Evolutionary conservation across 1,140 invertebrate species (phyloP).

Genomic region (Neomicropteryx cornuta): DNA sequence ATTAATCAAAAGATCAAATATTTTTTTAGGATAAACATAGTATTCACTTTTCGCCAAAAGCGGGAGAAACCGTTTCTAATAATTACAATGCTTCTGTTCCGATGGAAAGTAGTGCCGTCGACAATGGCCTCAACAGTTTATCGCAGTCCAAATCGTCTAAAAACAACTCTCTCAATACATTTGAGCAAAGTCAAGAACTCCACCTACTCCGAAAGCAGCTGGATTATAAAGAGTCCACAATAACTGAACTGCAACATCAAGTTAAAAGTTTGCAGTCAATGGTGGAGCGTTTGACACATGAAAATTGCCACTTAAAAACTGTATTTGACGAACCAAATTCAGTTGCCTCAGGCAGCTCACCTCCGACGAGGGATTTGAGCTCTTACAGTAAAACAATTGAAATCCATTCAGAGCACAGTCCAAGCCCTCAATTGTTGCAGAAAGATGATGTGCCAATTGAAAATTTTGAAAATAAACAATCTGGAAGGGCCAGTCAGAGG

Average conservation of each 20-base stretch:
- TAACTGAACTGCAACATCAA: constrained; percentile 49
- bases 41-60: constrained; percentile 18
- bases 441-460: constrained; percentile 10
- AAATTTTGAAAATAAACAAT: constrained; percentile 18
- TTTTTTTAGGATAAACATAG: no score
- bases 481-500: constrained; percentile 42
- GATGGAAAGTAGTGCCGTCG: no score
- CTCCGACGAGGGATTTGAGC: constrained; percentile 14
- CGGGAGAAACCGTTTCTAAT: constrained; percentile 28
- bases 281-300: constrained; percentile 53
- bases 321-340: constrained; percentile 11
- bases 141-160: constrained; percentile 19
- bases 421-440: no score
- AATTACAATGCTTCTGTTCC: constrained; percentile 30
- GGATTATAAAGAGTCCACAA: constrained; percentile 32
- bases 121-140: no score
- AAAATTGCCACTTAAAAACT: constrained; percentile 56
- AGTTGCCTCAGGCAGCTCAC: constrained; percentile 7
- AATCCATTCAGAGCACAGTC: no score
- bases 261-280: constrained; percentile 45
- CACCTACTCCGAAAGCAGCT: constrained; percentile 29
- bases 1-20: background rate
- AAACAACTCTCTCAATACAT: constrained; percentile 4
- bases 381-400: no score
- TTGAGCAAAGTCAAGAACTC: constrained; percentile 23